Base-by-base conservation (phyloP, 2,113 vertebrate genomes). In the Poicephalus gulielmi region DNA sequence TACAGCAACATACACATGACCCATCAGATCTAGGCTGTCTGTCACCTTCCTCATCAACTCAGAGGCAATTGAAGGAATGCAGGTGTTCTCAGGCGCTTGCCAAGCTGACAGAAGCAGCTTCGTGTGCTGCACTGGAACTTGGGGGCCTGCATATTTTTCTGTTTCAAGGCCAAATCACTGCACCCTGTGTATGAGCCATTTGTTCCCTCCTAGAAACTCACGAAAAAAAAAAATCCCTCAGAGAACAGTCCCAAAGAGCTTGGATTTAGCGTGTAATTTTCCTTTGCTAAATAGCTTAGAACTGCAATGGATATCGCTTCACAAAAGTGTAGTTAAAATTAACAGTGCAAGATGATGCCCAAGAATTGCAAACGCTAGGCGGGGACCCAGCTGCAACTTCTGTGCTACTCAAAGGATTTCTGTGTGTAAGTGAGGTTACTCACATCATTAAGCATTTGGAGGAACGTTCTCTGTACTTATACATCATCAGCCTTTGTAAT, bases 381-480 rank as follows among this genome's bases (percentile, higher is more conserved):
- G 43, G 82, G 47, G 90, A 68, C 88, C 77, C 66, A 49, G 4
- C 68, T 93, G 82, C 85, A 90, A n/a, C 82, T 79, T 55, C 76
- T 52, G 47, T 31, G 67, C 88, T 74, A 8, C 83, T 83, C 90
- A 44, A 44, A 95, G 79, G 85, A 93, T 79, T 94, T 79, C 81
- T 41, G 1, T 17, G 62, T 87, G 52, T 71, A 30, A 73, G 75
- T 85, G 64, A 43, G 39, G 75, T 90, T 95, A 37, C 78, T 79
- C 87, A 68, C 82, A 87, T 90, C 88, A 73, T 92, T 90, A 95
- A 92, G 49, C 79, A 77, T 80, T 85, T 90, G 70, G 52, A 88
- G 39, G 33, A 76, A 41, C 33, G 10, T 69, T 88, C 82, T 73
- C 52, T 1, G 4, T 52, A 47, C 79, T 92, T 92, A 28, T 19